Evolutionary conservation across 2,888 invertebrate species (phyloP).

Genomic region (Cataglyphis livida): DNA sequence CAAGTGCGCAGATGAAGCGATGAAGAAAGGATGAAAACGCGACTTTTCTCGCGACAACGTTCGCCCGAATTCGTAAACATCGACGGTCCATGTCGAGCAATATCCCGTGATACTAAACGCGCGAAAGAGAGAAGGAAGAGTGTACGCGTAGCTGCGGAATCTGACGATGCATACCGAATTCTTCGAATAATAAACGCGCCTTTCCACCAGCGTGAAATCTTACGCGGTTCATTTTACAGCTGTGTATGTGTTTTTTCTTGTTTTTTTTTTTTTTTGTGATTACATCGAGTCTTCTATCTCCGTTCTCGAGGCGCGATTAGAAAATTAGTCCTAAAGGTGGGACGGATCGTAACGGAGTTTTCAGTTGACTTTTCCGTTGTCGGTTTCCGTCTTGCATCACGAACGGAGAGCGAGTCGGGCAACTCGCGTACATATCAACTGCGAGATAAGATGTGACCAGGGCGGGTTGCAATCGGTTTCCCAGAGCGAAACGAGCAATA

Average conservation of each 20-base stretch:
- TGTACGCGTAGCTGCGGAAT: neutral
- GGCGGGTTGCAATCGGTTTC: neutral
- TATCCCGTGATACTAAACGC: neutral
- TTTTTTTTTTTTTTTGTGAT: neutral
- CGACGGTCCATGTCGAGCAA: neutral
- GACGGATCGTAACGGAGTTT: neutral
- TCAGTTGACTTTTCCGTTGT: neutral
- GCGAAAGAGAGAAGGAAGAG: neutral
- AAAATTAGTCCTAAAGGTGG: neutral
- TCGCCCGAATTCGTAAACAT: neutral
- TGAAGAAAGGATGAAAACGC: neutral
- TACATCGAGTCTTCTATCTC: neutral
- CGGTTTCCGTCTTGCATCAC: conserved; percentile 10
- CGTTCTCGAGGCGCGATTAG: neutral
- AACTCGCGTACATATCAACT: neutral
- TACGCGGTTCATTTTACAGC: neutral
- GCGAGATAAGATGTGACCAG: neutral
- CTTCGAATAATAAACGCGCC: neutral
- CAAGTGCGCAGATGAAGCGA: neutral
- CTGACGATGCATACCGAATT: neutral
- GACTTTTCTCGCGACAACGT: neutral
- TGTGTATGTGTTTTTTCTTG: neutral
- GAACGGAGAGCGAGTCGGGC: neutral
- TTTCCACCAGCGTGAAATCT: neutral
- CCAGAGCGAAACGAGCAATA: neutral